Evolutionary conservation across 2,888 invertebrate genomes (phyloP).

Genomic region (Cerastis rubricosa): DNA sequence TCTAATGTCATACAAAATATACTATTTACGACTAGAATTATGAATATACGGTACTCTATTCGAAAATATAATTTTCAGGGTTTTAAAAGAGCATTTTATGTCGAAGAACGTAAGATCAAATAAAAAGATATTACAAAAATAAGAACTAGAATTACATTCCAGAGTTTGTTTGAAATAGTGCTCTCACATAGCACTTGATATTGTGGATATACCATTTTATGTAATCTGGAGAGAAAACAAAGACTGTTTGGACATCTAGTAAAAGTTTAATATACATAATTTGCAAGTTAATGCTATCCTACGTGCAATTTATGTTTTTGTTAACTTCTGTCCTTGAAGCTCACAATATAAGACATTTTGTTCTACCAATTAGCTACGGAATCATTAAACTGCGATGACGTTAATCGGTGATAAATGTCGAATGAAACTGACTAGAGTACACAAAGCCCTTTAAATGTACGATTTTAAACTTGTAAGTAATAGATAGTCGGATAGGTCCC

Average conservation of each 20-base stretch:
- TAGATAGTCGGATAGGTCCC: constrained; percentile 51
- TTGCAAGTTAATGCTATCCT: neutral
- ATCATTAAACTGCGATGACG: constrained; percentile 12
- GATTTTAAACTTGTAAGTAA: constrained; percentile 52
- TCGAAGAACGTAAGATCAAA: neutral
- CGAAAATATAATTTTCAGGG: constrained; percentile 7
- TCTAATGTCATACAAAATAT: constrained; percentile 10
- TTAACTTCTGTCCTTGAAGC: neutral
- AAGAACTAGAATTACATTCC: constrained; percentile 20
- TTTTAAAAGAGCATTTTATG: constrained; percentile 1
- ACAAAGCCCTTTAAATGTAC: constrained; percentile 23
- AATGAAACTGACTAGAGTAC: constrained; percentile 20
- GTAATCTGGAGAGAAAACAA: constrained; percentile 20
- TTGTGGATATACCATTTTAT: constrained; percentile 5
- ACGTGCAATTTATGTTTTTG: neutral
- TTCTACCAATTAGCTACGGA: constrained; percentile 15
- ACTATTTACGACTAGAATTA: constrained; percentile 4
- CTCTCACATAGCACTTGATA: neutral
- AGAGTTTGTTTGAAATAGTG: constrained; percentile 10
- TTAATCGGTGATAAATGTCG: constrained; percentile 23
- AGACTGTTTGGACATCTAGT: neutral
- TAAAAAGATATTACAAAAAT: constrained; percentile 12
- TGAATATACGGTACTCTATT: constrained; percentile 16
- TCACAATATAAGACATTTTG: neutral
- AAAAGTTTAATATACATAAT: neutral